A percentile compares a stretch with the other conserved stretches of the same genome.
Evolutionary conservation across 2,113 vertebrate species (phyloP).

Genomic region (Bos taurus): ARS-UCD2.0 NC_037350.1:17395501-17396000

Average conservation of each 20-base stretch:
- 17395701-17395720: not conserved
- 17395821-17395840: not conserved
- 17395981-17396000: not conserved
- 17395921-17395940: not conserved
- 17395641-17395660: not conserved
- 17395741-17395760: not conserved
- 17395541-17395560: not conserved
- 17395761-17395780: not conserved
- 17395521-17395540: not conserved
- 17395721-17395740: not conserved
- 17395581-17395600: not conserved
- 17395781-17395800: not conserved
- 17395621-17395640: not conserved
- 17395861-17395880: not conserved
- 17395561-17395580: not conserved
- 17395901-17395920: not conserved
- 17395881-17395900: not conserved
- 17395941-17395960: not conserved
- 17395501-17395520: not conserved
- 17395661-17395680: not conserved
- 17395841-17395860: not conserved
- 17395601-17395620: not conserved
- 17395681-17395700: not conserved
- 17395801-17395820: not conserved
- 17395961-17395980: not conserved